Evolutionary conservation across 2,797 vertebrate genomes (phyloP).

Genomic region (Siniperca scherzeri): DNA sequence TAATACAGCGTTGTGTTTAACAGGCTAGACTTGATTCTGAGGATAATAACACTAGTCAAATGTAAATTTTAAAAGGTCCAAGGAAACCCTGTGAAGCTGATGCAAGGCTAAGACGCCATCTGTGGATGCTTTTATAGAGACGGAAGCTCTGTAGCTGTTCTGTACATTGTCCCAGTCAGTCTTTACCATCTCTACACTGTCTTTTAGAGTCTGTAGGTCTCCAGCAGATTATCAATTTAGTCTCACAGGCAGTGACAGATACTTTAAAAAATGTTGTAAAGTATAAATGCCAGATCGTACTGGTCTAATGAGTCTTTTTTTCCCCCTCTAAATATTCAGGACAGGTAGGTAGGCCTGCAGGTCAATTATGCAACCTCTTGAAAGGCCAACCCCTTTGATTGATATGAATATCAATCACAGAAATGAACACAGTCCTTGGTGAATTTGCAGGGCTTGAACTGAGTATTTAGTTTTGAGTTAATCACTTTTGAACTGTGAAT

Average conservation of each 20-base stretch:
- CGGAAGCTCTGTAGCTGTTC: not conserved
- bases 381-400: slow-evolving; percentile 20
- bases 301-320: slow-evolving; percentile 1
- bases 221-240: not conserved
- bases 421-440: not conserved
- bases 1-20: not conserved
- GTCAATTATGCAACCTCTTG: slow-evolving; percentile 29
- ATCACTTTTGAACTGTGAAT: slow-evolving; percentile 23
- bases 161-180: not conserved
- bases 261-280: not conserved
- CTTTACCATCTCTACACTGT: no score
- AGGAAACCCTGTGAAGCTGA: slow-evolving; percentile 27
- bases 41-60: not conserved
- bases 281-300: not conserved
- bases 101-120: slow-evolving; percentile 30
- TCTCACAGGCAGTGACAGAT: not conserved
- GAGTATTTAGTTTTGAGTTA: slow-evolving; percentile 11
- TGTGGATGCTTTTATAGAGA: not conserved
- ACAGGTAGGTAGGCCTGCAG: not conserved
- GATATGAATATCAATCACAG: slow-evolving; percentile 29
- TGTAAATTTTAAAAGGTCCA: slow-evolving; percentile 15
- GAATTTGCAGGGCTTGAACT: slow-evolving; percentile 18
- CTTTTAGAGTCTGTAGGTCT: not conserved
- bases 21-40: not conserved
- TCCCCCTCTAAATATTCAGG: slow-evolving; percentile 18